A percentile compares a stretch with the other conserved stretches of the same genome.
Evolutionary conservation across 2,113 vertebrate genomes (phyloP).

Genomic region (Phycodurus eques): DNA sequence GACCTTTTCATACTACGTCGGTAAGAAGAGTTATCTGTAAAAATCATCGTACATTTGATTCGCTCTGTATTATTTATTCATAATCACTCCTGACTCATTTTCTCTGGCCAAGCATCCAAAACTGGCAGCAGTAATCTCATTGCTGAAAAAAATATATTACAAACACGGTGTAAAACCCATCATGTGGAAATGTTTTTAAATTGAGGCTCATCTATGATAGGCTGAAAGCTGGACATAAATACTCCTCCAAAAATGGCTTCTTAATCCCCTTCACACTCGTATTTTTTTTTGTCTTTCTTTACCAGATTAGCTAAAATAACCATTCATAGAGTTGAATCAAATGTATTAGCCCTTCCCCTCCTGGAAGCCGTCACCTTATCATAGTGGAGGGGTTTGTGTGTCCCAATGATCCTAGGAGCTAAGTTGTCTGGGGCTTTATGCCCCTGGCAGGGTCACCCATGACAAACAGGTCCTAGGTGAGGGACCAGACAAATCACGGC

Average conservation of each 20-base stretch:
- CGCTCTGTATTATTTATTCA: background rate
- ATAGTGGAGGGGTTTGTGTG: too few relatives aligned
- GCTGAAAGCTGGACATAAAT: background rate
- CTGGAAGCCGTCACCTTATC: too few relatives aligned
- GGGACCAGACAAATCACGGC: too few relatives aligned
- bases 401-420: too few relatives aligned
- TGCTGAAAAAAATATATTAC: background rate
- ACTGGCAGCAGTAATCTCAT: background rate
- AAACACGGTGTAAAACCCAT: background rate
- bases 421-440: too few relatives aligned
- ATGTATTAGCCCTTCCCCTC: too few relatives aligned
- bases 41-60: too few relatives aligned
- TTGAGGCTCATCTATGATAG: background rate
- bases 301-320: background rate
- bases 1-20: slow-evolving; percentile 91
- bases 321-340: background rate
- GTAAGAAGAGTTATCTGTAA: slow-evolving; percentile 61
- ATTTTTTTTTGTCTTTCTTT: background rate
- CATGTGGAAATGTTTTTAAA: background rate
- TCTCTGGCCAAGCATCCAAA: background rate
- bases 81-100: background rate
- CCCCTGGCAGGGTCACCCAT: too few relatives aligned
- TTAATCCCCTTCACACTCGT: background rate
- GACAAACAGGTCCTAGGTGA: too few relatives aligned
- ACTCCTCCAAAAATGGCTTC: background rate